These are phyloP conservation scores for Mythimna pallens DNA, from an alignment of 2,888 invertebrate genomes.

Conservation along the genomic window DNA sequence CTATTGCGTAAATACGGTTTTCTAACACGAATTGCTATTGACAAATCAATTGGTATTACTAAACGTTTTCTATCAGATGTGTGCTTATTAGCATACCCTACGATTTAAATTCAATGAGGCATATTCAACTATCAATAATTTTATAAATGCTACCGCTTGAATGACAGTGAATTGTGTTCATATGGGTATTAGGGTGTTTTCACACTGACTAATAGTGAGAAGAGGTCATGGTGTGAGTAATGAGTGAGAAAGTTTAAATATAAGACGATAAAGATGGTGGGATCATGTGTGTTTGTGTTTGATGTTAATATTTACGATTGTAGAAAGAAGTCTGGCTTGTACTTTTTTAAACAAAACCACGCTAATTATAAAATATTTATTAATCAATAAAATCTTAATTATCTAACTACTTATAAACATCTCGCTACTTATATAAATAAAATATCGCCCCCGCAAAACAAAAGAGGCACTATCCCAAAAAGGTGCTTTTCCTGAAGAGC, in stretches of 20 bases:
- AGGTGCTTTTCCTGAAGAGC: no score
- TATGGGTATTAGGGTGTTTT: slow-evolving; percentile 6
- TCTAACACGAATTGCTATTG: slow-evolving; percentile 60
- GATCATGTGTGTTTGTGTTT: no score
- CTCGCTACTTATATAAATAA: no score
- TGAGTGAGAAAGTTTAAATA: no score
- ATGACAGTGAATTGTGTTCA: slow-evolving; percentile 31
- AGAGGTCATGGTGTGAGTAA: neutral
- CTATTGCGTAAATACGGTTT: slow-evolving; percentile 54
- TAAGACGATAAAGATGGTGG: neutral
- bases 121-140: slow-evolving; percentile 51
- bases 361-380: no score
- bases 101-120: slow-evolving; percentile 62
- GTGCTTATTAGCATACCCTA: slow-evolving; percentile 58
- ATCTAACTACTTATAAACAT: no score
- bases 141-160: slow-evolving; percentile 49
- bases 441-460: no score
- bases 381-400: no score
- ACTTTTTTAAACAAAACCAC: no score
- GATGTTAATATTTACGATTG: neutral
- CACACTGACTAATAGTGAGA: neutral
- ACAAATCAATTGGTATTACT: slow-evolving; percentile 69
- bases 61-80: slow-evolving; percentile 62
- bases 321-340: no score
- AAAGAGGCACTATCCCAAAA: no score